Base-by-base conservation (phyloP, 2,888 invertebrate species). In the Eupithecia centaureata region DNA sequence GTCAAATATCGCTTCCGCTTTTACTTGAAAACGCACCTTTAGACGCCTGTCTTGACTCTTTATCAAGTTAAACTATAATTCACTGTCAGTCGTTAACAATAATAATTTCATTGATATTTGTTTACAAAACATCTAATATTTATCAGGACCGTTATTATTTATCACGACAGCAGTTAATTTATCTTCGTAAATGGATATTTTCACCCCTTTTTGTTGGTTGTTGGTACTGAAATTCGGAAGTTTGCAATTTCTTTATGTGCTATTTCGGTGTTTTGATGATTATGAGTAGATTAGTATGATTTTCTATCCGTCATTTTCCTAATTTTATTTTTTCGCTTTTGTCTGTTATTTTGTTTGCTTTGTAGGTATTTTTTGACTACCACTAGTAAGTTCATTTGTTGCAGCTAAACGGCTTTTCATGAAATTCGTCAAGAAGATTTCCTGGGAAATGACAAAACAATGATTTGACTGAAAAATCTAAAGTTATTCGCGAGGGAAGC, bases 91-190 rank as follows among this genome's bases (percentile, higher is more conserved):
- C 27, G 38, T 65, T 61, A 61, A 56, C 22, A 47, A 47, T 47
- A n/a, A n/a, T 18, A 57, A 63, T 69, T 65, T 58, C 58, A 70
- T 72, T 67, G 65, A 65, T 65, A 57, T 64, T 52, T 64, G 64
- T 68, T 68, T 38, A 52, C 67, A 63, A 60, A 67, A 18, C 52
- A 52, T 58, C 51, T 51, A 61, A n/a, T 56, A 61, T 63, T 68
- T 56, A 68, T 68, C 57, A 57, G 18, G 22, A 54, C 52, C 52
- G 58, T 61, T 47, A 38, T 58, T 68, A 68, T 64, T 68, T 63
- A 67, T 60, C 51, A 63, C 25, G 68, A 68, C 61, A 58, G 13
- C 35, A 15, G 42, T 47, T 58, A 27, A 68, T 68, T 68, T 38
- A 68, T 68, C 68, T 61, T 57, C 63, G 58, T 51, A 61, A n/a